Evolutionary conservation across 2,888 invertebrate species (phyloP).

Genomic region (Sialis lutaria): DNA sequence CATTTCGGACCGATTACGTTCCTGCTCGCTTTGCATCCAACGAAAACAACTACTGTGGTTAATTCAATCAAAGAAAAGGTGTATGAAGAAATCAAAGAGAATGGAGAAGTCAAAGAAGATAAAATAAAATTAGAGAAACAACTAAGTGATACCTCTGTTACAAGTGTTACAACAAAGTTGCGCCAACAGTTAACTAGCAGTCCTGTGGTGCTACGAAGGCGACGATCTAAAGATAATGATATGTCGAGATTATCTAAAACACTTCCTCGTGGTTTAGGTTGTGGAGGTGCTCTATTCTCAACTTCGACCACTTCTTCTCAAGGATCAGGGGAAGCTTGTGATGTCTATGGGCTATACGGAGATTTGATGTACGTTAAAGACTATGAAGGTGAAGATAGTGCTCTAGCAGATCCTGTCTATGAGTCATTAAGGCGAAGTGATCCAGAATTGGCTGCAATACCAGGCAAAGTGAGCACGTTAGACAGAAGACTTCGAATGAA

Average conservation of each 20-base stretch:
- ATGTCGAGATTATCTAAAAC: constrained; percentile 57
- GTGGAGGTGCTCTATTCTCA: constrained; percentile 34
- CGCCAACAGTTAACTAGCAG: constrained; percentile 42
- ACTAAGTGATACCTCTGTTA: constrained; percentile 38
- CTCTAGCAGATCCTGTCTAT: constrained; percentile 51
- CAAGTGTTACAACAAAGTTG: constrained; percentile 32
- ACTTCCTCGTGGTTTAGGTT: constrained; percentile 53
- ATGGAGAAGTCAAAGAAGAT: constrained; percentile 13
- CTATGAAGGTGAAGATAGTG: constrained; percentile 62
- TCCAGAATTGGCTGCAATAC: constrained; percentile 69
- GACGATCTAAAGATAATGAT: constrained; percentile 38
- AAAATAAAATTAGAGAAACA: constrained; percentile 44
- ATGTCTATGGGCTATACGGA: constrained; percentile 78
- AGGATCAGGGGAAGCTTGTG: constrained; percentile 49
- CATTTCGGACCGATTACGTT: constrained; percentile 87
- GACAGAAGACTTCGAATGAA: constrained; percentile 68
- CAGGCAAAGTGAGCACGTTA: constrained; percentile 64
- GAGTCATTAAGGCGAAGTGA: constrained; percentile 65
- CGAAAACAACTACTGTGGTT: constrained; percentile 26
- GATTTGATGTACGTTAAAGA: constrained; percentile 81
- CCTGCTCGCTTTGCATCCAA: constrained; percentile 57
- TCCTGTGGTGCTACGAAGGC: constrained; percentile 40
- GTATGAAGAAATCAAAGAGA: constrained; percentile 16
- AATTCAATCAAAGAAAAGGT: constrained; percentile 9
- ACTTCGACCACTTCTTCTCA: constrained; percentile 38